These are phyloP conservation scores for Tragelaphus oryx DNA, from an alignment of 2,797 vertebrate genomes.

Conservation along the genomic window DNA sequence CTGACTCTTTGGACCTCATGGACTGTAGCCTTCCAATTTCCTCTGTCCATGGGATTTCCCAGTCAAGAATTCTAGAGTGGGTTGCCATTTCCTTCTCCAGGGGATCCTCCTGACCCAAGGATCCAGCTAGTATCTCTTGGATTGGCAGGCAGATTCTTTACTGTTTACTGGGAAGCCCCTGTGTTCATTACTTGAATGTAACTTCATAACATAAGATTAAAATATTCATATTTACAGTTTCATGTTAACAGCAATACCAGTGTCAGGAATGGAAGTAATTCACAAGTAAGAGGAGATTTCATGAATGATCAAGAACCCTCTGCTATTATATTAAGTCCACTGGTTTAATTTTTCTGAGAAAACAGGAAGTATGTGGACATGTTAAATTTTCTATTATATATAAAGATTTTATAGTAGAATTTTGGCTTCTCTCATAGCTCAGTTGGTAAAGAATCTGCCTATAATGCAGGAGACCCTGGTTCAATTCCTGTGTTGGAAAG, in stretches of 20 bases:
- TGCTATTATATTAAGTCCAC: background rate
- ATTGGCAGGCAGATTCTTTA: background rate
- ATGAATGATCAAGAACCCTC: background rate
- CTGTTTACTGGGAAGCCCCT: background rate
- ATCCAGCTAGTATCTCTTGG: background rate
- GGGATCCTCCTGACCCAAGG: background rate
- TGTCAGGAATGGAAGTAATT: background rate
- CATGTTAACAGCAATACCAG: background rate
- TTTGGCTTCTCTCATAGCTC: background rate
- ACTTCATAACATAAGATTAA: background rate
- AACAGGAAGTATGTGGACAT: background rate
- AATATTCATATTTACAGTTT: background rate
- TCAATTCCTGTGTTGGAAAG: too few relatives aligned
- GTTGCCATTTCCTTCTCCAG: background rate
- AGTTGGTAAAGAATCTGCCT: too few relatives aligned
- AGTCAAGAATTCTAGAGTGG: background rate
- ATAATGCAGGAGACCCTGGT: too few relatives aligned
- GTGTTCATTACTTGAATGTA: background rate
- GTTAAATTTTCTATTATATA: background rate
- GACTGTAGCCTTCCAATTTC: background rate
- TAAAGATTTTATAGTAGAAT: background rate
- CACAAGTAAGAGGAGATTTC: background rate
- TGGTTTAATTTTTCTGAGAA: background rate
- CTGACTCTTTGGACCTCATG: background rate
- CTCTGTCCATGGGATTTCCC: background rate